Evolutionary conservation across 2,888 invertebrate genomes (phyloP).

Genomic region (Drosophila hamatofila): DNA sequence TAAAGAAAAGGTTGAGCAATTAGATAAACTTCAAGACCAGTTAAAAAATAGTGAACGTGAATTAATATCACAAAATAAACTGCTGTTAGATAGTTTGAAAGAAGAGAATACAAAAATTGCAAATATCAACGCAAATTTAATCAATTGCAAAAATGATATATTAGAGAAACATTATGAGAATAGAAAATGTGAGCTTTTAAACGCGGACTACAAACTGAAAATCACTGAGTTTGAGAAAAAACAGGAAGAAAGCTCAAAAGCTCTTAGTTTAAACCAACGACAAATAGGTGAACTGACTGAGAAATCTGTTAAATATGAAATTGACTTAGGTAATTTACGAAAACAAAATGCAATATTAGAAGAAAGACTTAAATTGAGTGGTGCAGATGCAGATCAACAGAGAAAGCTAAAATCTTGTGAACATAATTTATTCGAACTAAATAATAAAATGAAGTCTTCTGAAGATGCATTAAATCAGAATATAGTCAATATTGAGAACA

Average conservation of each 20-base stretch:
- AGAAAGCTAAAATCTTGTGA: neutral
- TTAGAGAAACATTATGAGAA: no score
- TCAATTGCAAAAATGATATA: no score
- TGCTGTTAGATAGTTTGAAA: no score
- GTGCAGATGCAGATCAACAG: no score
- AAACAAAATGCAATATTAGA: neutral
- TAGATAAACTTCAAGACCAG: no score
- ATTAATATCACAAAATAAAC: no score
- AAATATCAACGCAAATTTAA: no score
- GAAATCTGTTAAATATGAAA: neutral
- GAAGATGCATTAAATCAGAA: neutral
- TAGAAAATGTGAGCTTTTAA: neutral
- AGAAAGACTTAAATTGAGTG: neutral
- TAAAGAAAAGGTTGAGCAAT: no score
- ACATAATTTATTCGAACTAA: neutral
- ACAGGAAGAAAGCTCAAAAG: rapidly evolving
- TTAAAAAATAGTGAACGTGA: no score
- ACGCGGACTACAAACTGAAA: neutral
- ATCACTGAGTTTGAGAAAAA: neutral
- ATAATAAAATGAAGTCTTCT: neutral
- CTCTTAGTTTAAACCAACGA: neutral
- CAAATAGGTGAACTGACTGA: neutral
- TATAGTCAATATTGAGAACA: neutral
- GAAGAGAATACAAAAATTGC: no score
- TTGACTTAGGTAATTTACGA: neutral